A percentile compares a stretch with the other conserved stretches of the same genome.
phyloP scores from a whole-genome alignment of 2,797 vertebrate genomes.

The Falco cherrug region DNA sequence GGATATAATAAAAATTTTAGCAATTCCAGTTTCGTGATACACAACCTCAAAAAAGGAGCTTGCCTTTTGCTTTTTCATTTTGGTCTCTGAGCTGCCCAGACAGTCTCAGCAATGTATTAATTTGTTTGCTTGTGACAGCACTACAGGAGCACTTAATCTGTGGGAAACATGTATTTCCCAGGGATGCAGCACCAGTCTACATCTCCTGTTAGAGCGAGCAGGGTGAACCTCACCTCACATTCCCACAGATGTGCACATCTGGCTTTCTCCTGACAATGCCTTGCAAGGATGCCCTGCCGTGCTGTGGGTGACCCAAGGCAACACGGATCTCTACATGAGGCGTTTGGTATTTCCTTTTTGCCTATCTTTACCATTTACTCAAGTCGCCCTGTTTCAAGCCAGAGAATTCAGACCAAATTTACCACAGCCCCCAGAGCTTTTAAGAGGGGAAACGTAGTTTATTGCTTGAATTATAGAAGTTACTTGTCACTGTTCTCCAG shows the following conservation, averaged over 20 bases:
- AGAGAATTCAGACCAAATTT: background rate
- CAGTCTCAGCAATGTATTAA: background rate
- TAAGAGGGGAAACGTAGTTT: constrained; percentile 21
- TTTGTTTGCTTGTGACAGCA: background rate
- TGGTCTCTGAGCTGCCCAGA: background rate
- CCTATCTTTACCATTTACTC: background rate
- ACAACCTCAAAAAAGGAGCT: background rate
- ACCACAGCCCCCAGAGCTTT: background rate
- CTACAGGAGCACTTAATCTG: background rate
- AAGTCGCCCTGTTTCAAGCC: background rate
- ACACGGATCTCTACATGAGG: fast-evolving
- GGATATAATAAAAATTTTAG: fast-evolving
- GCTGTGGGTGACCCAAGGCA: fast-evolving
- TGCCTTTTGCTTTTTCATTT: background rate
- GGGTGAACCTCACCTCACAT: background rate
- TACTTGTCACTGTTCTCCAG: background rate
- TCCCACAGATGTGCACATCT: background rate
- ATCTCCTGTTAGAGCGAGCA: background rate
- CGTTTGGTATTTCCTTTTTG: background rate
- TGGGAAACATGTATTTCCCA: background rate
- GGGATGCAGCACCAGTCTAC: background rate
- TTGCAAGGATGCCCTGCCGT: fast-evolving
- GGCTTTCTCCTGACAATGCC: background rate
- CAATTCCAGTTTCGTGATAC: background rate
- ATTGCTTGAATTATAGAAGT: constrained; percentile 12